These are phyloP conservation scores for Antennarius striatus DNA, from an alignment of 2,113 vertebrate species.

Conservation along the genomic window DNA sequence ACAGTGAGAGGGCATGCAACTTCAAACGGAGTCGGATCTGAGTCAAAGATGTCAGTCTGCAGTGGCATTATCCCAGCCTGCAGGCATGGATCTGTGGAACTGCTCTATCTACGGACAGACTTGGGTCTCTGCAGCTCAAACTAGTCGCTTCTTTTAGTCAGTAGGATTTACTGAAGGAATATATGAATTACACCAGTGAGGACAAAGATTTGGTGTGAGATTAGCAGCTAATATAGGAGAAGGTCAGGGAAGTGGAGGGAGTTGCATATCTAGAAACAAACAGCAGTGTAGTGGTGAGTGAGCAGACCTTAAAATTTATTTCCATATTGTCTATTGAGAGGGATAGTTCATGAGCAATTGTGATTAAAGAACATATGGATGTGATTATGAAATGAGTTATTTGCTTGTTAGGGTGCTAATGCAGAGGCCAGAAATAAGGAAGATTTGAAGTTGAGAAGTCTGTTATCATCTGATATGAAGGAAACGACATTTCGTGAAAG, in stretches of 20 bases:
- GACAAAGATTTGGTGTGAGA: not conserved
- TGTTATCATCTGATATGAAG: too few species aligned
- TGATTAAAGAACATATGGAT: too few species aligned
- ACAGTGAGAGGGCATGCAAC: constrained; percentile 51
- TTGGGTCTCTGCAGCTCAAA: constrained; percentile 32
- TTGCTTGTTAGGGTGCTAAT: too few species aligned
- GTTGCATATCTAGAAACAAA: not conserved
- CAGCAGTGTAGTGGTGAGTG: not conserved
- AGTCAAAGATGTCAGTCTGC: constrained; percentile 71
- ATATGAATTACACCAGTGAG: constrained; percentile 7
- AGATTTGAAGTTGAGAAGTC: too few species aligned
- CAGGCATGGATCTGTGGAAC: constrained; percentile 50
- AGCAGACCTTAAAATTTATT: not conserved
- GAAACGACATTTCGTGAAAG: too few species aligned
- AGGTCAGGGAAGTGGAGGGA: not conserved
- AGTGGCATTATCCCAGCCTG: constrained; percentile 61
- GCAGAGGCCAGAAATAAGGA: too few species aligned
- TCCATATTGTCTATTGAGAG: not conserved
- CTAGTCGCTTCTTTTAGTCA: constrained; percentile 36
- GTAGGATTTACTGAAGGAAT: constrained; percentile 31
- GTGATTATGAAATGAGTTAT: too few species aligned
- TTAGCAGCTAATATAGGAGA: not conserved
- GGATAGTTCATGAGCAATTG: not conserved
- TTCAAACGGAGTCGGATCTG: constrained; percentile 68
- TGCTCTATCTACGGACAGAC: constrained; percentile 42